Evolutionary conservation across 2,113 vertebrate genomes (phyloP).

Genomic region (Struthio camelus): DNA sequence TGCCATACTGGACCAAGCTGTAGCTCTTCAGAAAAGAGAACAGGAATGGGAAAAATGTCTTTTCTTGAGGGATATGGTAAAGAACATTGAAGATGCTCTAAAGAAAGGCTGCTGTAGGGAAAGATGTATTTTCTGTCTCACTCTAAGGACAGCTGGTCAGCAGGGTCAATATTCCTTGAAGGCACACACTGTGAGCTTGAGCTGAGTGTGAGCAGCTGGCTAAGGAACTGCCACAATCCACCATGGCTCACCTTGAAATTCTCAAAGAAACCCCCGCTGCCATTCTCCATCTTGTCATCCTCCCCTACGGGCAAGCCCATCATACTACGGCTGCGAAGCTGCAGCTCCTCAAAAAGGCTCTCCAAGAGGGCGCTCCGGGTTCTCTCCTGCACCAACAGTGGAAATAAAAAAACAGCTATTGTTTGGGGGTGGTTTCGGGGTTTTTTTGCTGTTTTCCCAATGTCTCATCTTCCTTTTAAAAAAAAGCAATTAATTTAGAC

Average conservation of each 20-base stretch:
- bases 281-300: slow-evolving; percentile 76
- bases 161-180: not conserved
- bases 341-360: slow-evolving; percentile 84
- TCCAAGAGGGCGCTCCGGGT: slow-evolving; percentile 88
- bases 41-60: not conserved
- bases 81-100: not conserved
- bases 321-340: slow-evolving; percentile 85
- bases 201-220: not conserved
- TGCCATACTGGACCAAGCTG: not conserved
- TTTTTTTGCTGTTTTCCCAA: not conserved
- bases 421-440: rapidly evolving
- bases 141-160: not conserved
- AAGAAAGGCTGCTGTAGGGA: not conserved
- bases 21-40: not conserved
- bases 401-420: not conserved
- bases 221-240: not conserved
- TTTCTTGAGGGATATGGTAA: not conserved
- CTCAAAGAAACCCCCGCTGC: slow-evolving; percentile 88
- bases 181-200: not conserved
- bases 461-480: not conserved
- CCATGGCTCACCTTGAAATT: slow-evolving; percentile 86
- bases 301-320: slow-evolving; percentile 75
- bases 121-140: not conserved
- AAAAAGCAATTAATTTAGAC: not conserved
- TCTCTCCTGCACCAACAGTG: slow-evolving; percentile 76